Base-by-base conservation (phyloP, 1,140 invertebrate species). In the Pemphigus obesinymphae region DNA sequence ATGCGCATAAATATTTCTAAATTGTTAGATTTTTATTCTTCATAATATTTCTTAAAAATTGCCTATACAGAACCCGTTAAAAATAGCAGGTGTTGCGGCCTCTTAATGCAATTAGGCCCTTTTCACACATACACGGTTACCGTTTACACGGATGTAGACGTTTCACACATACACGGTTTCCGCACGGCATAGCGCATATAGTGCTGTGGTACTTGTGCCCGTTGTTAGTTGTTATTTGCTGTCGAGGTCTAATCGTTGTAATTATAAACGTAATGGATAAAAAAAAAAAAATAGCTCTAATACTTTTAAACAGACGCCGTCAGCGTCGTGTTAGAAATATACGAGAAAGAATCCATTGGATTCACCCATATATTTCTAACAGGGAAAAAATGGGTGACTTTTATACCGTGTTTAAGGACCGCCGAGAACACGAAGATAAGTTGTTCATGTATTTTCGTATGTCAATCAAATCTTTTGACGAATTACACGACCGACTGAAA, bases 381-480 rank as follows among this genome's bases (percentile, higher is more conserved):
- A 55, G 53, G 53, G 26, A 55, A 55, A 23, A 55, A 3, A 55
- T 55, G 11, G 53, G 53, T 55, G 53, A 55, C 53, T 55, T 55
- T 55, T 55, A 55, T 55, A 55, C 53, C 53, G 7, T 55, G 53
- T 55, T 26, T 55, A 26, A 55, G 53, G 11, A 55, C 53, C 55
- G 68, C 17, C 55, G 80, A 43, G 48, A 82, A 37, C 40, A 45
- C 50, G 80, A 82, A 37, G 55, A 68, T 66, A 84, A 55, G 50
- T 84, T 84, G 63, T 84, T 83, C 45, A 81, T 83, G 68, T 84
- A 83, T 82, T 84, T 84, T 83, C 50, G 84, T 61, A 84, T 84
- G 83, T 84, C 84, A 15, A 61, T 82, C 40, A 82, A 83, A 82
- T 82, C 84, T 70, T 83, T 84, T 84, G 82, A 84, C 43, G 78